Evolutionary conservation across 2,888 invertebrate genomes (phyloP), one percentile per base, ranked within the genome.

Genomic region (Poecilus cupreus): DNA sequence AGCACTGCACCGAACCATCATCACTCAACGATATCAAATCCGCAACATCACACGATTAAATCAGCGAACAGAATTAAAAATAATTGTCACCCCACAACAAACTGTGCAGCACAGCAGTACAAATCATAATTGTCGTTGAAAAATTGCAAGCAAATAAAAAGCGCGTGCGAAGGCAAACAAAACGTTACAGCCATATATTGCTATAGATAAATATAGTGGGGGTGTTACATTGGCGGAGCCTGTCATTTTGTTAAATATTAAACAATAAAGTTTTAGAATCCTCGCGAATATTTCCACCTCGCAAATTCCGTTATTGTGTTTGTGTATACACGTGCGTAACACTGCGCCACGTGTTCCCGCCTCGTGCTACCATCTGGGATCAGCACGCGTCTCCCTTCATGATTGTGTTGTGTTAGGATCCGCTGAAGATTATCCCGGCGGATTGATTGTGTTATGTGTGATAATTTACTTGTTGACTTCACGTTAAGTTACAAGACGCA

Each of bases 401-500:
- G 54, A 54, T 54, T 54, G 1, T 68, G 68, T 37, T 43, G 39
- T 39, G 68, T 68, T 68, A 68, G 37, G 68, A 39, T 11, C 6
- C 13, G 68, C 20, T 60, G 60, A 43, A 43, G 43, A 60, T 60
- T 60, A 60, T 60, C 60, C 60, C 60, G 13, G 11, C 8, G 22
- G 43, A 24, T 24, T 60, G n/a, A 60, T 60, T 60, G 60, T 60
- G 60, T 57, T 24, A 26, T 26, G n/a, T 26, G 60, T 26, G 60
- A 60, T 60, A 60, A 60, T 60, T 60, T 24, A 60, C 60, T 60
- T 60, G 60, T 60, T 24, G 24, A 60, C n/a, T 60, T 22, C 26
- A 13, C 24, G 43, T 32, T 6, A 32, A 32, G 32, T 32, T 32
- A 32, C 32, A 6, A 5, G 6, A 3, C 1, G 32, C 32, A 8